Evolutionary conservation across 2,797 vertebrate genomes (phyloP).

Genomic region (Muscicapa striata): DNA sequence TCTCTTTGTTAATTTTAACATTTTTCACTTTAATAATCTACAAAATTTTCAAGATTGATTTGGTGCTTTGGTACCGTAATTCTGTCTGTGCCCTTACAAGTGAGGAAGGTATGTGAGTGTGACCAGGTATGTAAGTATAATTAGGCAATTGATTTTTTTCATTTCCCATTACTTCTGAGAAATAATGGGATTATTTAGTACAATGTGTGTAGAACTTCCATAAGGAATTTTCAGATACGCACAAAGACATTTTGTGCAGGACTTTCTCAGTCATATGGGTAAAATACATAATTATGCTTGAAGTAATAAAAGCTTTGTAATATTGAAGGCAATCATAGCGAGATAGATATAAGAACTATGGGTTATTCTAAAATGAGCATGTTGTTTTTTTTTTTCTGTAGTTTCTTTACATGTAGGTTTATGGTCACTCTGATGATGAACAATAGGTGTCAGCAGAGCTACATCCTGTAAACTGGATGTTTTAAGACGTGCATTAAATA

Average conservation of each 20-base stretch:
- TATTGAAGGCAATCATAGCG: not conserved
- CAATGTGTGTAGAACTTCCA: not conserved
- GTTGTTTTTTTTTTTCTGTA: not conserved
- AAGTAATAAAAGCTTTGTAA: not conserved
- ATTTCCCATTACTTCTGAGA: not conserved
- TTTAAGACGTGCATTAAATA: not conserved
- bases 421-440: constrained; percentile 20
- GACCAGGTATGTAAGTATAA: not conserved
- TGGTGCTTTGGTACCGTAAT: constrained; percentile 85
- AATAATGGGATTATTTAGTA: not conserved
- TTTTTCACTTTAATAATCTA: constrained; percentile 72
- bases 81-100: constrained; percentile 70
- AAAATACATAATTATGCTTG: not conserved
- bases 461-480: not conserved
- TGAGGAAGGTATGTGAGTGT: constrained; percentile 78
- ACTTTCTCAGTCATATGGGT: not conserved
- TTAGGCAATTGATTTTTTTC: not conserved
- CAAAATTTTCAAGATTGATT: constrained; percentile 87
- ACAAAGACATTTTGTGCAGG: not conserved
- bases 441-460: constrained; percentile 67
- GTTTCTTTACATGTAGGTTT: not conserved
- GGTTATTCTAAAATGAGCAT: not conserved
- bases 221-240: not conserved
- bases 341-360: not conserved
- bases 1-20: constrained; percentile 69